phyloP scores from a whole-genome alignment of 2,113 vertebrate species.

The Cricetomys ansorgei region DNA sequence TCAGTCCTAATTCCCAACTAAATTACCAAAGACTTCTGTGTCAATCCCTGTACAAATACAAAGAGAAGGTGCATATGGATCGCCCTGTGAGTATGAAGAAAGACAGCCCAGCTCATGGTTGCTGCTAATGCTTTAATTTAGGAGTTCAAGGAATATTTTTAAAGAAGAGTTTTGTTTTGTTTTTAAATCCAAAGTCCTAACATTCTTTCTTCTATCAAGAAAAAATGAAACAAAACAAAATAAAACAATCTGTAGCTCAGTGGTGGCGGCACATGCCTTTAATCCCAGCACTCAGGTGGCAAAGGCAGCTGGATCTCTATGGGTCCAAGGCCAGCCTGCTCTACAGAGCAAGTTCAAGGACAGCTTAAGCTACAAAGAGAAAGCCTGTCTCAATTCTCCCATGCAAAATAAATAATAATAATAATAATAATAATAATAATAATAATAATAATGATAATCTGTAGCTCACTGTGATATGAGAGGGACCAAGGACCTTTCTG shows the following conservation, averaged over 20 bases:
- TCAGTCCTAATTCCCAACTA: background rate
- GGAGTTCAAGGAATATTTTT: background rate
- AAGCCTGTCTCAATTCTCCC: background rate
- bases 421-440: no score
- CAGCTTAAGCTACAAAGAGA: background rate
- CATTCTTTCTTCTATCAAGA: background rate
- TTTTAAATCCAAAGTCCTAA: background rate
- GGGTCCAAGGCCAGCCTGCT: background rate
- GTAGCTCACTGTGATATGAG: background rate
- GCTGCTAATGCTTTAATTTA: background rate
- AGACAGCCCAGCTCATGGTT: background rate
- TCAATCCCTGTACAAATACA: background rate
- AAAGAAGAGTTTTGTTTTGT: background rate
- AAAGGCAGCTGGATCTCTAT: no score
- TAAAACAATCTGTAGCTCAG: background rate
- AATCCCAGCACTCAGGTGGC: background rate
- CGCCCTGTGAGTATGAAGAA: background rate
- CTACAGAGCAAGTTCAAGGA: background rate
- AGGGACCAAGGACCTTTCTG: background rate
- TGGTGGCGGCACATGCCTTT: background rate
- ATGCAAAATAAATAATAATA: no score
- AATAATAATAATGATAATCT: no score
- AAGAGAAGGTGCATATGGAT: background rate
- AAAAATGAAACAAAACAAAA: no score
- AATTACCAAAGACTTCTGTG: background rate